phyloP scores from a whole-genome alignment of 2,888 invertebrate species.

The Baccha elongata region DNA sequence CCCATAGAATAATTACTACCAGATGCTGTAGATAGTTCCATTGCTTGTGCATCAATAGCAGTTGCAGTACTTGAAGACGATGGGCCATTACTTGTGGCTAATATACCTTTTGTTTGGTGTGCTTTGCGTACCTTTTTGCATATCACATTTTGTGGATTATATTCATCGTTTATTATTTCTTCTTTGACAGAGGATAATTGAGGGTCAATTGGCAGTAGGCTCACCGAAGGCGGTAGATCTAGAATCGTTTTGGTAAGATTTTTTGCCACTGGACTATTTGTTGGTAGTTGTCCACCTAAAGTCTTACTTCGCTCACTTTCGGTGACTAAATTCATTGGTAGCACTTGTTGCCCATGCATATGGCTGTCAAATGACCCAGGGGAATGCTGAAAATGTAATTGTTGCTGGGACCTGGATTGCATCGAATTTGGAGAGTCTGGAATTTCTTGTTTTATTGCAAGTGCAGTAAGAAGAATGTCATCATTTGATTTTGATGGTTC shows the following conservation, averaged over 20 bases:
- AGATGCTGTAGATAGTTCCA: constrained; percentile 75
- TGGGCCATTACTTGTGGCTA: constrained; percentile 75
- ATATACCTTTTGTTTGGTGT: constrained; percentile 81
- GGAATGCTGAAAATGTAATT: constrained; percentile 60
- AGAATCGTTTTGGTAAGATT: constrained; percentile 80
- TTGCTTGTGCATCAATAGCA: constrained; percentile 58
- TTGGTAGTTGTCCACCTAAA: constrained; percentile 62
- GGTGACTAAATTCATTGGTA: constrained; percentile 81
- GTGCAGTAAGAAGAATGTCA: constrained; percentile 33
- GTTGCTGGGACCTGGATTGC: constrained; percentile 40
- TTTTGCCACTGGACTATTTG: constrained; percentile 76
- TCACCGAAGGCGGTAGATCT: constrained; percentile 75
- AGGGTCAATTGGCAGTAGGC: constrained; percentile 65
- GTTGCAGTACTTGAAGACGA: constrained; percentile 37
- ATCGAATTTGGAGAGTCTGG: constrained; percentile 78
- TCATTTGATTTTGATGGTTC: constrained; percentile 53
- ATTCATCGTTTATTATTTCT: constrained; percentile 79
- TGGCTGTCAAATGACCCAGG: constrained; percentile 68
- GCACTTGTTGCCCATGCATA: constrained; percentile 77
- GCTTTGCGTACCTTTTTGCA: constrained; percentile 82
- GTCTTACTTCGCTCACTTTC: constrained; percentile 74
- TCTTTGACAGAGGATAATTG: constrained; percentile 78
- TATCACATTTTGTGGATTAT: constrained; percentile 80
- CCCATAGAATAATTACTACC: constrained; percentile 80
- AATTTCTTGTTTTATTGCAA: constrained; percentile 80